Conservation (phyloP, 2,888 invertebrate species). For the Cerceris rybyensis region DNA sequence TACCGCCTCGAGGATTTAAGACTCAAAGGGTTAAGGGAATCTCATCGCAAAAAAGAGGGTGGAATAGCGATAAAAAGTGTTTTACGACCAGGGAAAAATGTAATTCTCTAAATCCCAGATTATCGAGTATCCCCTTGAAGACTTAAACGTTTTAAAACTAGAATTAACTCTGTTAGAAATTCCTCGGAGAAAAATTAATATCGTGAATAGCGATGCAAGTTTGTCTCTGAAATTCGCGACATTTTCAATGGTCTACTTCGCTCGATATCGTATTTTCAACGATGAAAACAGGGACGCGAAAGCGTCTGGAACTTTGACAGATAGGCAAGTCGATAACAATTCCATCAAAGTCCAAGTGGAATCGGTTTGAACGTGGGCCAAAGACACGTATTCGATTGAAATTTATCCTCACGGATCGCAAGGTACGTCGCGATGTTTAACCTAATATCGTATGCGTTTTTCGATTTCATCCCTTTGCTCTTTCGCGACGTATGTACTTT, state of each 20-base stretch:
- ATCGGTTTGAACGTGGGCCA: constrained; percentile 60
- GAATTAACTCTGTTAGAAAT: background rate
- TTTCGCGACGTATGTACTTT: constrained; percentile 4
- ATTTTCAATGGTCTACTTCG: background rate
- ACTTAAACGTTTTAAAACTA: background rate
- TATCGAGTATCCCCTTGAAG: background rate
- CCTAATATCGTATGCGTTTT: constrained; percentile 44
- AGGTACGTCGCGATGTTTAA: constrained; percentile 53
- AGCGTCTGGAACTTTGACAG: constrained; percentile 35
- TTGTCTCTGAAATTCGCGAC: background rate
- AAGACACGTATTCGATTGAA: constrained; percentile 57
- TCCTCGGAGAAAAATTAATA: background rate
- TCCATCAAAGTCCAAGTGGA: constrained; percentile 23
- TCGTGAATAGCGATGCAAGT: background rate
- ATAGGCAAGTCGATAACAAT: constrained; percentile 26
- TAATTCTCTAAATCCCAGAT: background rate
- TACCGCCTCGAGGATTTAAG: too few species aligned
- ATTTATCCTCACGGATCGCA: constrained; percentile 56
- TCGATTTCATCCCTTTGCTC: constrained; percentile 14
- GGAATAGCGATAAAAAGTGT: background rate
- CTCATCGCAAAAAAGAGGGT: too few species aligned
- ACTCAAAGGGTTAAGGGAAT: too few species aligned
- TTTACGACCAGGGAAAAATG: background rate
- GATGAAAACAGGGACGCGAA: background rate
- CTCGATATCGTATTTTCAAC: background rate